Evolutionary conservation across 2,888 invertebrate genomes (phyloP), one percentile per base, ranked within the genome.

Genomic region (Octodonta nipae): DNA sequence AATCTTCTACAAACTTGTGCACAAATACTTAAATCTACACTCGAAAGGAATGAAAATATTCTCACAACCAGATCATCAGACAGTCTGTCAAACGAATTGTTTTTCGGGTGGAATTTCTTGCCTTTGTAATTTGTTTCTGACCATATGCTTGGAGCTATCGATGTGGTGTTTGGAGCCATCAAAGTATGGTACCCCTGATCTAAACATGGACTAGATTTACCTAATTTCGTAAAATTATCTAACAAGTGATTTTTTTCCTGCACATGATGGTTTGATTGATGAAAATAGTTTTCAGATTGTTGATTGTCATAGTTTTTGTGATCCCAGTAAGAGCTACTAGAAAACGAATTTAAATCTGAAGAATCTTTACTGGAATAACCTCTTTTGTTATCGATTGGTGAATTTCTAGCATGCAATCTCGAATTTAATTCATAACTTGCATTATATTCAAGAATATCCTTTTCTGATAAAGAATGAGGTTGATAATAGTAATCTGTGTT

Each of bases 131-230:
- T 54, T 12, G 55, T 58, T 30, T 61, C 61, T 14, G 52, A 58
- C 60, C 61, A 61, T 32, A 56, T 49, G 35, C 55, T 55, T 2
- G 61, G 57, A 16, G 59, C 60, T 4, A 41, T 39, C 12, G 60
- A 56, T n/a, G 61, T 61, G 3, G 69, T 67, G 46, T 70, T 68
- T 26, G 71, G 68, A 12, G 72, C 68, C 1, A 80, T 77, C 35
- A 84, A 61, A 5, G 84, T 84, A 48, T 83, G 83, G 63, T 84
- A 84, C 2, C 84, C 84, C 58, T 84, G 81, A 60, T 84, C 84
- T 24, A 81, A 64, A 50, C 74, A 78, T 25, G 81, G 76, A 51
- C 73, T 73, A 41, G 69, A 66, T 43, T 71, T 65, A 10, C 65
- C 64, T 35, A 62, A 46, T 43, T 60, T 61, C 13, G 54, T 50